Base-by-base conservation (phyloP, 2,113 vertebrate species). In the Pituophis catenifer region DNA sequence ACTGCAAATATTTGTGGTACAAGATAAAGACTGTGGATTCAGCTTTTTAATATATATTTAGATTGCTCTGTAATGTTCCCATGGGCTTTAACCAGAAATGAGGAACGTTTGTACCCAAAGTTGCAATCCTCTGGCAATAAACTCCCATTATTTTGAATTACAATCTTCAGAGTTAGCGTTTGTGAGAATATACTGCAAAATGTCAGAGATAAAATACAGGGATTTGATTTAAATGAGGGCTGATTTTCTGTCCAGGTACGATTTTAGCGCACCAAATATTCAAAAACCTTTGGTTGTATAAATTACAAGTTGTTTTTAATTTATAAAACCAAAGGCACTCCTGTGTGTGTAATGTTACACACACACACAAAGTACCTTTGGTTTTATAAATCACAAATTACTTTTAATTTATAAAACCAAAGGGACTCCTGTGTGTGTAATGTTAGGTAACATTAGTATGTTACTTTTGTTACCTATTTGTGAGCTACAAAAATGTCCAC, bases 31-130 rank as follows among this genome's bases (percentile, higher is more conserved):
- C 2, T 26, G 58, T 88, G 26, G 38, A 93, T 3, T 93, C 65
- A 89, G 92, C 92, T 44, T 33, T 85, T 93, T 90, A 88, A 88
- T 57, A 93, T 57, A 93, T 93, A 93, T 86, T 94, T 19, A 92
- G 88, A 5, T 91, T 93, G 11, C 17, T 93, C 91, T 44, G 8
- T 9, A 48, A 24, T n/a, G 50, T 94, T 95, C 70, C 90, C 33
- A 21, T 90, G 57, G 88, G 23, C 38, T 48, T 93, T 21, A 59
- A 15, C 48, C 55, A 94, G 38, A 44, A 24, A 12, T 53, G 55
- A 92, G 85, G 26, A 91, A 81, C 57, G 29, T 53, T 90, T 88
- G 85, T 92, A 26, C 6, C 75, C 57, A 85, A 81, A 81, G 33
- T 81, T 81, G 15, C 33, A 81, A 81, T 81, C 17, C 75, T 44